Percentiles rank a stretch among this genome's conserved stretches.
Evolutionary conservation across 2,888 invertebrate species (phyloP).

Genomic region (Trissolcus brochymenae): DNA sequence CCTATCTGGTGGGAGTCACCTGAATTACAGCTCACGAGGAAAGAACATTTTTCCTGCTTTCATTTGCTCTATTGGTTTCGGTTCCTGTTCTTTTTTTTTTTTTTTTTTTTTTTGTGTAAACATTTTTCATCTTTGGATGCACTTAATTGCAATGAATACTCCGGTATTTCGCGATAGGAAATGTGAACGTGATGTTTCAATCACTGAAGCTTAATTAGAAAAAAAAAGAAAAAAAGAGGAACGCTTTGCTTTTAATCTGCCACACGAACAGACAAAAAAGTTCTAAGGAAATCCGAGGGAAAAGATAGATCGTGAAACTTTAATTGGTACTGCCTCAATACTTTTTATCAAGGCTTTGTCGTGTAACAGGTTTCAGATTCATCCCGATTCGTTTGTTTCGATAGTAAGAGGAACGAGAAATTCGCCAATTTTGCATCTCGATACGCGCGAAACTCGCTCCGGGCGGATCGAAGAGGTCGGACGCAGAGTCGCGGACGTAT

Average conservation of each 20-base stretch:
- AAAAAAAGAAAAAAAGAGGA: not conserved
- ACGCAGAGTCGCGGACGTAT: constrained; percentile 68
- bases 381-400: constrained; percentile 43
- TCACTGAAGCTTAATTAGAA: not conserved
- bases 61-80: constrained; percentile 50
- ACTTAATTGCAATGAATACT: no score
- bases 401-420: constrained; percentile 44
- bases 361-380: constrained; percentile 55
- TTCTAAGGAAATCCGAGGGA: constrained; percentile 1
- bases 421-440: constrained; percentile 53
- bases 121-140: no score
- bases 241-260: not conserved
- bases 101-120: no score
- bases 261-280: constrained; percentile 3
- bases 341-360: constrained; percentile 34
- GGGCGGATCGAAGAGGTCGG: constrained; percentile 66
- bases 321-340: constrained; percentile 40
- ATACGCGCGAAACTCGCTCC: constrained; percentile 54
- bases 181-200: no score
- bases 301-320: constrained; percentile 21
- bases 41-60: constrained; percentile 62
- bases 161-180: no score
- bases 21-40: constrained; percentile 60
- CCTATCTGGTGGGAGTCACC: constrained; percentile 47
- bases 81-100: constrained; percentile 63